Evolutionary conservation across 2,113 vertebrate genomes (phyloP).

Genomic region (Nesoenas mayeri): DNA sequence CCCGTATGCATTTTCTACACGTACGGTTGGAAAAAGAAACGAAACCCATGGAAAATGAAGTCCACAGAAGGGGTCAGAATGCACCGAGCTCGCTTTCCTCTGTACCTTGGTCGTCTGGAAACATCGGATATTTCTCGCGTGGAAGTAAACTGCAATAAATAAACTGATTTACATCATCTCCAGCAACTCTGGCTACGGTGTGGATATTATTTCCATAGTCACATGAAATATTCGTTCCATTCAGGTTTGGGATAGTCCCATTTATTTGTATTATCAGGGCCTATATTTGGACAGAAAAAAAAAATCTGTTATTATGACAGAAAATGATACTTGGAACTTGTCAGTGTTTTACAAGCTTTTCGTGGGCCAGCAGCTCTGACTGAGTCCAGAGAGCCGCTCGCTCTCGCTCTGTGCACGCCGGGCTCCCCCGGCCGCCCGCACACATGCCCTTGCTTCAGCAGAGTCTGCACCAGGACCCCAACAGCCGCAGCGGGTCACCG

Average conservation of each 20-base stretch:
- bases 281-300: slow-evolving; percentile 35
- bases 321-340: background rate
- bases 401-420: background rate
- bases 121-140: slow-evolving; percentile 77
- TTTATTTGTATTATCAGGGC: slow-evolving; percentile 91
- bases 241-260: slow-evolving; percentile 90
- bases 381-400: background rate
- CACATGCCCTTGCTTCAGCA: background rate
- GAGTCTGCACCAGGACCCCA: background rate
- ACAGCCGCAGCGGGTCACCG: background rate
- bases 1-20: background rate
- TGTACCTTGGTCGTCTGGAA: slow-evolving; percentile 80
- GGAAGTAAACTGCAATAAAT: slow-evolving; percentile 90
- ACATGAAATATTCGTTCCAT: slow-evolving; percentile 86
- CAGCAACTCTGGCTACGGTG: slow-evolving; percentile 82
- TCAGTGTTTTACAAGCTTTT: background rate
- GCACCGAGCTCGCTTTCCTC: background rate
- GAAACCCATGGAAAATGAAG: background rate
- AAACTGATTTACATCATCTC: slow-evolving; percentile 81
- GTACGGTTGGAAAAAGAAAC: background rate
- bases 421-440: background rate
- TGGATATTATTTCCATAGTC: slow-evolving; percentile 83
- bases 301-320: background rate
- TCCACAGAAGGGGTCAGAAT: background rate
- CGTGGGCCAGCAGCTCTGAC: background rate